Evolutionary conservation across 1,140 invertebrate genomes (phyloP).

Genomic region (Drosophila willistoni): DNA sequence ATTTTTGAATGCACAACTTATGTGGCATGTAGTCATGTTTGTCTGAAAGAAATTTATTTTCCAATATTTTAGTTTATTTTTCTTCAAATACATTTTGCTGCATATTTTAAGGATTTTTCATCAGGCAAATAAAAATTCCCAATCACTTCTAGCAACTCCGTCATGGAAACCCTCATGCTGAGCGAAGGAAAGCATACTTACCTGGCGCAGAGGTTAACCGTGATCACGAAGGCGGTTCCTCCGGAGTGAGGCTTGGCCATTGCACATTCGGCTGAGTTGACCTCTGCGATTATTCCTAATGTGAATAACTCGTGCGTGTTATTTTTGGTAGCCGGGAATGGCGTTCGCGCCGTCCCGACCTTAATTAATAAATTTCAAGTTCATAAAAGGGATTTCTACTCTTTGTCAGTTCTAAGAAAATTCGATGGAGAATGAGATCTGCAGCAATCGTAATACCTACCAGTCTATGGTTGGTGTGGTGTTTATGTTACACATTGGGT

Average conservation of each 20-base stretch:
- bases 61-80: too few relatives aligned
- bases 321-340: slow-evolving; percentile 83
- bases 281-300: slow-evolving; percentile 83
- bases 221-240: slow-evolving; percentile 88
- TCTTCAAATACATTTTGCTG: too few relatives aligned
- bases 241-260: slow-evolving; percentile 85
- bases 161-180: slow-evolving; percentile 17
- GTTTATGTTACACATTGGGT: too few relatives aligned
- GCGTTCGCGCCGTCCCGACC: slow-evolving; percentile 83
- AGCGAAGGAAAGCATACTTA: slow-evolving; percentile 83
- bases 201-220: slow-evolving; percentile 85
- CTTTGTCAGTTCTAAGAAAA: too few relatives aligned
- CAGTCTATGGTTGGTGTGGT: too few relatives aligned
- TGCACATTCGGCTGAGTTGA: slow-evolving; percentile 83
- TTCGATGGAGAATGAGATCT: too few relatives aligned
- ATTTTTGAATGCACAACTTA: too few relatives aligned
- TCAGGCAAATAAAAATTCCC: slow-evolving; percentile 19
- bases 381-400: too few relatives aligned
- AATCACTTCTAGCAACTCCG: slow-evolving; percentile 17
- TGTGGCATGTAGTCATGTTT: too few relatives aligned
- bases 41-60: too few relatives aligned
- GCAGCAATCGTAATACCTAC: too few relatives aligned
- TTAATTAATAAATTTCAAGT: slow-evolving; percentile 39
- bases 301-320: slow-evolving; percentile 83
- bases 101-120: too few relatives aligned